Evolutionary conservation across 1,140 invertebrate genomes (phyloP), one percentile per base, ranked within the genome.

Genomic region (Drosophila miranda): DNA sequence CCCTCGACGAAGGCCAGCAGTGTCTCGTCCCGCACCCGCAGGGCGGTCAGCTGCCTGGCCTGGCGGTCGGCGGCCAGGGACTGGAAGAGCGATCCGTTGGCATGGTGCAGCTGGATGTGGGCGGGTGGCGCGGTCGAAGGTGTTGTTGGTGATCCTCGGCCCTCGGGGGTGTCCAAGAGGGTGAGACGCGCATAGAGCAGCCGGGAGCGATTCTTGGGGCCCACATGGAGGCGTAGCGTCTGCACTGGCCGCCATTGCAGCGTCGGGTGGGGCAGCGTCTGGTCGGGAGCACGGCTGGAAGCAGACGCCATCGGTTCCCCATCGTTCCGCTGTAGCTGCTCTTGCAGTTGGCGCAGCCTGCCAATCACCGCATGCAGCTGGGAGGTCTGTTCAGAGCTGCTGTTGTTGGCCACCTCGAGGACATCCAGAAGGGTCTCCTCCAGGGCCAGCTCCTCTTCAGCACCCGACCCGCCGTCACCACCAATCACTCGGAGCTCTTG

Each of bases 1-100:
- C 66, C 72, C 52, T 91, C 87, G 11, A 90, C 61, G n/a, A 82
- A 90, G 48, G 84, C 77, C 19, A 91, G 52, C 43, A 91, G 50
- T 0, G 90, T 91, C 42, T 90, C 79, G 21, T 87, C 81, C 1
- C 71, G 66, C 13, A 91, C 55, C 9, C 86, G 68, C 16, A 90
- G 16, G 0, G 75, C 52, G 5, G 60, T 59, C n/a, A 91, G 38
- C 9, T 78, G 76, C 9, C 78, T 70, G 4, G 90, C 77, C 2
- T 53, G 46, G 0, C 42, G 51, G 55, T 75, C 58, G 2, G 87
- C 79, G 5, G 67, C 53, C 45, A 91, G 58, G 0, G 82, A 74
- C 38, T 91, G 90, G 41, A 90, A 90, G 1, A 90, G 45, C 0
- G 60, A 62, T 5, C 84, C 87, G n/a, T 90, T 87, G 21, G 62